Percentiles rank a stretch among this genome's conserved stretches.
phyloP scores from a whole-genome alignment of 2,113 vertebrate species.

The Centrocercus urophasianus region DNA sequence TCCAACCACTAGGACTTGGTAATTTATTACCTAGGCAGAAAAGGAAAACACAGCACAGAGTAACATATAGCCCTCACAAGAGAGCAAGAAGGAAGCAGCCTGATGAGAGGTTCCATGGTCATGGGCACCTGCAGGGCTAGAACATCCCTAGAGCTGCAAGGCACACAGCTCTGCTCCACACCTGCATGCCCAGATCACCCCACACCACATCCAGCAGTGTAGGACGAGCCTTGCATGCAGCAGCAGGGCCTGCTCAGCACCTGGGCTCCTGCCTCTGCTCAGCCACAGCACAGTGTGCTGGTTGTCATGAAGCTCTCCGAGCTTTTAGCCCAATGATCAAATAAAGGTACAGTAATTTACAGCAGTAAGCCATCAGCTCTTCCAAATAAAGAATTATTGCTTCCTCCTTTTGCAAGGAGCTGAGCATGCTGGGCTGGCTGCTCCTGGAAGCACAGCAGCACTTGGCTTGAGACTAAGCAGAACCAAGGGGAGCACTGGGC shows the following conservation, averaged over 20 bases:
- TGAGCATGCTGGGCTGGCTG: not conserved
- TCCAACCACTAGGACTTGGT: not conserved
- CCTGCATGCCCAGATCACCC: not conserved
- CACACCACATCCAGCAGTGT: rapidly evolving
- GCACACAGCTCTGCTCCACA: not conserved
- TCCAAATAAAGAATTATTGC: slow-evolving; percentile 61
- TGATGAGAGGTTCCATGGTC: rapidly evolving
- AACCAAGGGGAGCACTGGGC: not conserved
- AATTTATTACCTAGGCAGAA: not conserved
- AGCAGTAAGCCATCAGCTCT: slow-evolving; percentile 17
- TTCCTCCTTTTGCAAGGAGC: slow-evolving; percentile 50
- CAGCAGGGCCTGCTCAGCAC: not conserved
- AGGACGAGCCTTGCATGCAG: rapidly evolving
- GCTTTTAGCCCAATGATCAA: not conserved
- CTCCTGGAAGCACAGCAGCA: not conserved
- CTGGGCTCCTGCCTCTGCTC: not conserved
- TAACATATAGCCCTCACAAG: rapidly evolving
- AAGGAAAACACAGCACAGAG: not conserved
- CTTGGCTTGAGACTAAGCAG: not conserved
- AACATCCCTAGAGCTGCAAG: not conserved
- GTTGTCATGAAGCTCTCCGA: not conserved
- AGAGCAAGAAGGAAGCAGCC: rapidly evolving
- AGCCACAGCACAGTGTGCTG: not conserved
- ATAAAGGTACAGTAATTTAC: slow-evolving; percentile 5
- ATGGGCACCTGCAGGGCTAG: not conserved